Percentiles rank a stretch among this genome's conserved stretches.
Conservation (phyloP, 2,113 vertebrate species). For the Terrapene triunguis region DNA sequence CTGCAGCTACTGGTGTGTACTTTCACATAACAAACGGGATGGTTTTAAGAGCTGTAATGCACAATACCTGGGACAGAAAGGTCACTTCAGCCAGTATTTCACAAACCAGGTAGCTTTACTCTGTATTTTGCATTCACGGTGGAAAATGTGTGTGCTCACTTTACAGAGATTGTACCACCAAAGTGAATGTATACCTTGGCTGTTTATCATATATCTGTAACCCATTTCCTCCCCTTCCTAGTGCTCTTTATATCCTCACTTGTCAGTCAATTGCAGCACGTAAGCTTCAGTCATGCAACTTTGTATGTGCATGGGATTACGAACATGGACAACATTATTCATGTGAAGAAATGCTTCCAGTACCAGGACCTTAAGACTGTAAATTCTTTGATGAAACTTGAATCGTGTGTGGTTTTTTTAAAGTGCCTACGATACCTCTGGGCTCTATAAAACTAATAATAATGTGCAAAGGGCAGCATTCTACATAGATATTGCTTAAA, state of each 20-base stretch:
- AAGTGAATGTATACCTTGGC: accelerated
- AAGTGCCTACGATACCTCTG: neutral
- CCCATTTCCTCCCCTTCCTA: neutral
- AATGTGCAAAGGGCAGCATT: neutral
- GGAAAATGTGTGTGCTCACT: accelerated
- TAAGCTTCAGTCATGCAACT: too few species aligned
- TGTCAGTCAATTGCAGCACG: neutral
- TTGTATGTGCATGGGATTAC: neutral
- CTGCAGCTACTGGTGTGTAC: neutral
- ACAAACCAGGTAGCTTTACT: neutral
- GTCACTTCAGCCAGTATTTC: neutral
- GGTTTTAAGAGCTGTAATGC: neutral
- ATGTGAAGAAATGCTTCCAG: neutral
- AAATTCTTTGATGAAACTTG: neutral
- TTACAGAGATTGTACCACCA: neutral
- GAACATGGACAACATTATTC: neutral
- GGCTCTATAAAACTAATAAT: neutral
- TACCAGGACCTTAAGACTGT: neutral
- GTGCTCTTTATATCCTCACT: neutral
- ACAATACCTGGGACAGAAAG: neutral
- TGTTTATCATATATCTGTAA: neutral
- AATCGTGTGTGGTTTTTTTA: neutral
- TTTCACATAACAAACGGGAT: neutral
- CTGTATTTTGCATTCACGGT: neutral
- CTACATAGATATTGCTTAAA: neutral